Evolutionary conservation across 1,140 invertebrate species (phyloP).

Genomic region (Drosophila virilis): DNA sequence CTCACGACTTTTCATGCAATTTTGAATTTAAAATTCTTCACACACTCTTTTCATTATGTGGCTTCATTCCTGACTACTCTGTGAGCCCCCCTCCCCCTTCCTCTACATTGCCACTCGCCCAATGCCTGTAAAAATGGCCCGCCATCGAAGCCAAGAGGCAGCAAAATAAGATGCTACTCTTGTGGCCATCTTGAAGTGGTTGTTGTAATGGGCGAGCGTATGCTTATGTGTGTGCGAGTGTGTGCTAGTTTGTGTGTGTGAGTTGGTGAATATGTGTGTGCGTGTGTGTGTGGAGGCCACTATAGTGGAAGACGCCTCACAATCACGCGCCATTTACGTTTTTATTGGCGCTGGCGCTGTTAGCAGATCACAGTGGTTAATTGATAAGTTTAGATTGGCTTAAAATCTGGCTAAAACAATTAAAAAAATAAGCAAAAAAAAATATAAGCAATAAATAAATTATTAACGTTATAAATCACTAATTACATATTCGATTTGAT

Average conservation of each 20-base stretch:
- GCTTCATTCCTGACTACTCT: slow-evolving; percentile 56
- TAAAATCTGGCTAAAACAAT: background rate
- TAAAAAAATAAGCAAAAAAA: background rate
- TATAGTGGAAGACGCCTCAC: slow-evolving; percentile 63
- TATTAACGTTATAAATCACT: background rate
- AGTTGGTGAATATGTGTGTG: slow-evolving; percentile 18
- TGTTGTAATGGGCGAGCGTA: slow-evolving; percentile 63
- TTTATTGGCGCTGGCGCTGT: slow-evolving; percentile 64
- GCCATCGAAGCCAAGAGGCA: slow-evolving; percentile 67
- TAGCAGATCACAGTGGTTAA: slow-evolving; percentile 49
- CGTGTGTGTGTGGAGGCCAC: slow-evolving; percentile 32
- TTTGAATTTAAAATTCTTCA: slow-evolving; percentile 83
- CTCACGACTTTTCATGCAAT: slow-evolving; percentile 83
- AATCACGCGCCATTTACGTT: slow-evolving; percentile 78
- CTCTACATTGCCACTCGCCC: background rate
- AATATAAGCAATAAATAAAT: too few species aligned
- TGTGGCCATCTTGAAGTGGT: slow-evolving; percentile 80
- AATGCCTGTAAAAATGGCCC: slow-evolving; percentile 61
- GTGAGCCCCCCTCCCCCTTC: background rate
- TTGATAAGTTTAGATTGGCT: background rate
- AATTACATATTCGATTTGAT: background rate
- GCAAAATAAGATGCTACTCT: slow-evolving; percentile 81
- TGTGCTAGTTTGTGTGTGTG: slow-evolving; percentile 7
- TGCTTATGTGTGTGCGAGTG: slow-evolving; percentile 23
- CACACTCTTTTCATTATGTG: slow-evolving; percentile 82